These are phyloP conservation scores for Frankliniella fusca DNA, from an alignment of 2,888 invertebrate genomes.

Conservation along the genomic window DNA sequence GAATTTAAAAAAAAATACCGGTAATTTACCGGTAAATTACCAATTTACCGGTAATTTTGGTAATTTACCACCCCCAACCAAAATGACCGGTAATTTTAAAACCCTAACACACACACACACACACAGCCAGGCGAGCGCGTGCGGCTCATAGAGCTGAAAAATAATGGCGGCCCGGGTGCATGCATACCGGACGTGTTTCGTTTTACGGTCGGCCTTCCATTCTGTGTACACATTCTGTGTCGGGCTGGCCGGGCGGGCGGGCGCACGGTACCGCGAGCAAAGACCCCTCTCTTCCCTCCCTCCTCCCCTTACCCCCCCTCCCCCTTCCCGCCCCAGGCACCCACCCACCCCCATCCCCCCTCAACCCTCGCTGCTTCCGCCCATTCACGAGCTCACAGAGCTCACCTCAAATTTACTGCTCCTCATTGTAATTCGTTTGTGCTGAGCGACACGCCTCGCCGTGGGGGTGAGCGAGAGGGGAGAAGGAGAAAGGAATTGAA, in stretches of 20 bases:
- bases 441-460: conserved; percentile 4
- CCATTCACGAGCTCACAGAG: not conserved
- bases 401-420: conserved; percentile 26
- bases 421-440: conserved; percentile 26
- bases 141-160: not conserved
- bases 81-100: no score
- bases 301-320: not conserved
- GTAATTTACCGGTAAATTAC: no score
- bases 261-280: not conserved
- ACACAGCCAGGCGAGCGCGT: no score
- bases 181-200: no score
- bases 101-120: no score
- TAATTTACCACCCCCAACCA: no score
- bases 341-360: not conserved
- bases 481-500: no score
- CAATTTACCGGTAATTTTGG: no score
- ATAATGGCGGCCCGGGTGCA: not conserved
- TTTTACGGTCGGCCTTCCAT: no score
- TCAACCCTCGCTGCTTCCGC: not conserved
- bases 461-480: not conserved
- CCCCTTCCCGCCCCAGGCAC: not conserved
- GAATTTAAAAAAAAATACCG: no score
- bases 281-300: not conserved
- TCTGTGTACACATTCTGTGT: no score
- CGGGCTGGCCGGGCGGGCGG: not conserved